Conservation (phyloP, 1,140 invertebrate species). For the Drosophila ironensis region DNA sequence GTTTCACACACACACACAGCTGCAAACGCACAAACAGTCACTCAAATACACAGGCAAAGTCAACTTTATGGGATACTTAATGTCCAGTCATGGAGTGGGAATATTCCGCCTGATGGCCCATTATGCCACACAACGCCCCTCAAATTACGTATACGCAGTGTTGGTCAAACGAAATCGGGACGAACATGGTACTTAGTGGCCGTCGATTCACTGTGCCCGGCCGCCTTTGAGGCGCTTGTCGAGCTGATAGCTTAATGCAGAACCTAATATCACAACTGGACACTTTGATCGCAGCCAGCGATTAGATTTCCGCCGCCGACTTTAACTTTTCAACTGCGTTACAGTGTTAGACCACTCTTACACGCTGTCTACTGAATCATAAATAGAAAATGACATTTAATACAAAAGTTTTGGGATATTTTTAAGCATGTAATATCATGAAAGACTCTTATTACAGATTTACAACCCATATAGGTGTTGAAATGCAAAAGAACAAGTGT, state of each 20-base stretch:
- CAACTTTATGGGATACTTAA: slow-evolving; percentile 66
- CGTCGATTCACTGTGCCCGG: slow-evolving; percentile 20
- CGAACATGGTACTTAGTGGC: slow-evolving; percentile 42
- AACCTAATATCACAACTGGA: slow-evolving; percentile 62
- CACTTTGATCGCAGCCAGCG: slow-evolving; percentile 67
- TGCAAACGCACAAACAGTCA: slow-evolving; percentile 7
- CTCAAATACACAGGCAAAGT: slow-evolving; percentile 41
- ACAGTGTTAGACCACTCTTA: too few relatives aligned
- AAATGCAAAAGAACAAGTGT: too few relatives aligned
- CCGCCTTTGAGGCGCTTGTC: slow-evolving; percentile 49
- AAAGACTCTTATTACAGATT: too few relatives aligned
- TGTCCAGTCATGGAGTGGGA: slow-evolving; percentile 47
- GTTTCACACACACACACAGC: slow-evolving; percentile 26
- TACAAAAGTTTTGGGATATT: too few relatives aligned
- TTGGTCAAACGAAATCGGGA: slow-evolving; percentile 6
- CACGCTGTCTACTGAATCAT: too few relatives aligned
- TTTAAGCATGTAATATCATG: too few relatives aligned
- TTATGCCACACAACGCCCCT: slow-evolving; percentile 72
- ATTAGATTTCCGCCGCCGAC: slow-evolving; percentile 57
- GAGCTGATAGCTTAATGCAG: slow-evolving; percentile 44
- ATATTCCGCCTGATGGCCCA: slow-evolving; percentile 65
- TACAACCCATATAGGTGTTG: too few relatives aligned
- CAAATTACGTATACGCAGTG: slow-evolving; percentile 67
- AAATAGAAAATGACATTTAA: too few relatives aligned
- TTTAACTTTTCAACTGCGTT: neutral